Base-by-base conservation (phyloP, 2,113 vertebrate species). In the Lepisosteus osseus region DNA sequence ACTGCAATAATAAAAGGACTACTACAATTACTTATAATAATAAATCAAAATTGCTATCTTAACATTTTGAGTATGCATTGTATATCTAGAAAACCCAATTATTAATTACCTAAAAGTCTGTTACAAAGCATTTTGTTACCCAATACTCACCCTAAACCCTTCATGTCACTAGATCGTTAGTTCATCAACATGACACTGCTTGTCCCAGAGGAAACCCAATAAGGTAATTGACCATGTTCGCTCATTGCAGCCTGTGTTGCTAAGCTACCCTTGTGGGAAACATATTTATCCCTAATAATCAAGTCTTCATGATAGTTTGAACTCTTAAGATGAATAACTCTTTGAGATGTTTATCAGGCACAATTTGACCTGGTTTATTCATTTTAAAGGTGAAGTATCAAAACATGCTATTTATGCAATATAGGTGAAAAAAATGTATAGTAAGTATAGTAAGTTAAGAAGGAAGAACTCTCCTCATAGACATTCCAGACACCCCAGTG, bases 111-210 rank as follows among this genome's bases (percentile, higher is more conserved):
- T 74, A 75, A 72, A 79, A 13, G 61, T 72, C 61, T 74, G 2
- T 59, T 67, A 77, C 77, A 78, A 78, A 71, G 42, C 69, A 17
- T 65, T 2, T 1, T 66, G 83, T 62, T 70, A 91, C 68, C 56
- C 76, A 85, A 90, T 84, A 80, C 78, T 64, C 61, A 42, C 47
- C 45, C 71, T 63, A 59, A 74, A 56, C 61, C 75, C 65, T 76
- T 51, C 0, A n/a, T 68, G 79, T 83, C 76, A 89, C 79, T 55
- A 76, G 81, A 85, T 79, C 74, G 83, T 71, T 14, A 61, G 57
- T 51, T 61, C 74, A 83, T 85, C 73, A 74, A 71, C 72, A 68
- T 83, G 74, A 85, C 83, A 70, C 55, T 65, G 54, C 43, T 63
- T 12, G 47, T 47, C 59, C 51, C 15, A 61, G 68, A 54, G 73